Conservation (phyloP, 2,113 vertebrate species). For the Accipiter cooperii region DNA sequence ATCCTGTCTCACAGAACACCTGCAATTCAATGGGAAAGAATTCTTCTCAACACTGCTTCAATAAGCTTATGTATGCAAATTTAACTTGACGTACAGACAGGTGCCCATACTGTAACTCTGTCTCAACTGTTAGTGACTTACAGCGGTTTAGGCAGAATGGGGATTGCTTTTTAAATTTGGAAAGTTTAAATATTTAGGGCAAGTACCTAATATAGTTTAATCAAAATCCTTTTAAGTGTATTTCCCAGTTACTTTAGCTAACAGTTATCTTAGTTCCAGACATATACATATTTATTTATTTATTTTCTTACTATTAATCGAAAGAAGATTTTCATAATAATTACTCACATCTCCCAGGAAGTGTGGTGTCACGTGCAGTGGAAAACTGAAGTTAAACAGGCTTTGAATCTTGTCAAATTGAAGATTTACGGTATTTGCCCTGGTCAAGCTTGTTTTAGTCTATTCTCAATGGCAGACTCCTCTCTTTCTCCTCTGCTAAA, state of each 20-base stretch:
- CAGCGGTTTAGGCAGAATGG: neutral
- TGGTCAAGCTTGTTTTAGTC: neutral
- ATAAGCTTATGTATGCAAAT: neutral
- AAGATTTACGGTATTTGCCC: neutral
- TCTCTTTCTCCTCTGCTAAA: neutral
- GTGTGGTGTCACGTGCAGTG: fast-evolving
- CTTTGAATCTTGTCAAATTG: neutral
- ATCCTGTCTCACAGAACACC: neutral
- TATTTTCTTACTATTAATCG: neutral
- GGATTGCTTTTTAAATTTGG: neutral
- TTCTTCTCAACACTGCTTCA: neutral
- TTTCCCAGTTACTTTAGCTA: neutral
- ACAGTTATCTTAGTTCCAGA: neutral
- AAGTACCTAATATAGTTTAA: neutral
- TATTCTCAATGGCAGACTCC: neutral
- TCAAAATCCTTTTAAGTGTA: neutral
- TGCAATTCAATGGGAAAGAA: neutral
- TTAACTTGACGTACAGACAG: neutral
- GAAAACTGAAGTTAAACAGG: neutral
- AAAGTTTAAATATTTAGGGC: neutral
- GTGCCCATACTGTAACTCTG: neutral
- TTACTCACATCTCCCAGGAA: neutral
- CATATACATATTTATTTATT: neutral
- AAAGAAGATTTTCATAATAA: neutral
- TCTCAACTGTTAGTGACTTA: neutral